phyloP scores from a whole-genome alignment of 2,888 invertebrate species.

The Itoplectis maculator region DNA sequence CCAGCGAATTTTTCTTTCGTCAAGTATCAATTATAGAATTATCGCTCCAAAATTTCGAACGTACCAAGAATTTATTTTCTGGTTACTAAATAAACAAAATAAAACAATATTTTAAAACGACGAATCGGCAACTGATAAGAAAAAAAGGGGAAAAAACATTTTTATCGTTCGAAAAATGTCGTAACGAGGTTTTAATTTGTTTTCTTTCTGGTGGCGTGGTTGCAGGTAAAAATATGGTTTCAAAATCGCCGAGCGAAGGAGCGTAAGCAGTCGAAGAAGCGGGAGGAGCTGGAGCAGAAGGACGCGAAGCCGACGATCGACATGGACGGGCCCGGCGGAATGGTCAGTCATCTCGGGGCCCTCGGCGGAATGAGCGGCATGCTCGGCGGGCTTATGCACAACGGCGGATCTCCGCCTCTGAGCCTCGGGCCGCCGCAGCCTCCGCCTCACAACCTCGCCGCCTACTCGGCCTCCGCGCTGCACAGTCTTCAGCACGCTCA shows the following conservation, averaged over 20 bases:
- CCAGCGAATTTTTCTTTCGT: no score
- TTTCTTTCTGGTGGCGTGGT: no score
- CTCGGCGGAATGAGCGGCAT: conserved; percentile 77
- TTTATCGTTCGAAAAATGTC: no score
- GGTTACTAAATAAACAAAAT: no score
- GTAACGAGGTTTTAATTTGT: conserved; percentile 46
- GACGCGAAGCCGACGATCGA: conserved; percentile 70
- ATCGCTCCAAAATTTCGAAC: no score
- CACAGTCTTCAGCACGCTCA: conserved; percentile 74
- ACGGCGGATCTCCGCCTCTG: conserved; percentile 69
- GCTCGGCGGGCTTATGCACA: conserved; percentile 77
- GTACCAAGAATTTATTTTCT: no score
- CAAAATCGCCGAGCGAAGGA: conserved; percentile 98
- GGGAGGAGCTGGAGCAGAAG: conserved; percentile 86
- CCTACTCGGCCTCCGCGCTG: conserved; percentile 70
- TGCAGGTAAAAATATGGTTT: conserved; percentile 93
- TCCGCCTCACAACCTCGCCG: conserved; percentile 66
- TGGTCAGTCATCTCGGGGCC: conserved; percentile 75
- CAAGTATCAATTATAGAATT: no score
- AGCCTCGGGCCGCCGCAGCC: no score
- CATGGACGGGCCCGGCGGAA: conserved; percentile 70
- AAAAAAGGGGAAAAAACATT: no score
- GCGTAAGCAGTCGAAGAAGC: conserved; percentile 94
- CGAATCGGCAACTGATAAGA: no score
- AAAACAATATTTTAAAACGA: no score